These are phyloP conservation scores for Helicoverpa armigera DNA, from an alignment of 1,140 invertebrate species.

Conservation along the genomic window DNA sequence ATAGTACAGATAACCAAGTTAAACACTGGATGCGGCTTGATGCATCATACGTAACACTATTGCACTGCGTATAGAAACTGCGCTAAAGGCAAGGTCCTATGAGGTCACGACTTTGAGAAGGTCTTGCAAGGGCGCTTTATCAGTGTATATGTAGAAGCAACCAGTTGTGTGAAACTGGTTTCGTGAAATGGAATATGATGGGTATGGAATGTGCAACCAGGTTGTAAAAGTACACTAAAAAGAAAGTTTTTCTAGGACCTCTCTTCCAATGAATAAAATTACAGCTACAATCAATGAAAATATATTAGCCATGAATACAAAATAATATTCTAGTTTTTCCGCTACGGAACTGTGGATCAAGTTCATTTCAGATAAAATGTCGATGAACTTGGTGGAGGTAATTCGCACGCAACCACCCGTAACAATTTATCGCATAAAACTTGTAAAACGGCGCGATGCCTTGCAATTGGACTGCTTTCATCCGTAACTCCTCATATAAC, in stretches of 20 bases:
- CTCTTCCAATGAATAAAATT: neutral
- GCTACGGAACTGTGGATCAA: slow-evolving; percentile 49
- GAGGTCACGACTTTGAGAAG: slow-evolving; percentile 79
- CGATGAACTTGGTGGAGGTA: slow-evolving; percentile 60
- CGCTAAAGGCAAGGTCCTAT: slow-evolving; percentile 67
- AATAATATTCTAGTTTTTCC: neutral
- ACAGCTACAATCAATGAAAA: neutral
- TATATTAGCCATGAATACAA: neutral
- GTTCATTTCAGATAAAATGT: slow-evolving; percentile 60
- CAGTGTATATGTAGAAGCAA: slow-evolving; percentile 52
- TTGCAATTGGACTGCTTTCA: slow-evolving; percentile 51
- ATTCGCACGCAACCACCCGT: slow-evolving; percentile 64
- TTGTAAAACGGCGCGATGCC: slow-evolving; percentile 53
- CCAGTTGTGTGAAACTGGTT: slow-evolving; percentile 57
- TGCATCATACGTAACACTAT: slow-evolving; percentile 26
- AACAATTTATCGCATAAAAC: slow-evolving; percentile 62
- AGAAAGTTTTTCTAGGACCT: neutral
- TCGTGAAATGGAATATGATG: slow-evolving; percentile 47
- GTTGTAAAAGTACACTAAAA: neutral
- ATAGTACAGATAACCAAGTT: neutral
- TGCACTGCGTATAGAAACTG: slow-evolving; percentile 49
- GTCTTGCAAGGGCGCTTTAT: slow-evolving; percentile 70
- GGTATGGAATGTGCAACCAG: slow-evolving; percentile 29
- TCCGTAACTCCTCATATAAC: slow-evolving; percentile 46
- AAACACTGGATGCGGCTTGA: slow-evolving; percentile 4